Conservation (phyloP, 1,140 invertebrate genomes). For the Drosophila mayri region DNA sequence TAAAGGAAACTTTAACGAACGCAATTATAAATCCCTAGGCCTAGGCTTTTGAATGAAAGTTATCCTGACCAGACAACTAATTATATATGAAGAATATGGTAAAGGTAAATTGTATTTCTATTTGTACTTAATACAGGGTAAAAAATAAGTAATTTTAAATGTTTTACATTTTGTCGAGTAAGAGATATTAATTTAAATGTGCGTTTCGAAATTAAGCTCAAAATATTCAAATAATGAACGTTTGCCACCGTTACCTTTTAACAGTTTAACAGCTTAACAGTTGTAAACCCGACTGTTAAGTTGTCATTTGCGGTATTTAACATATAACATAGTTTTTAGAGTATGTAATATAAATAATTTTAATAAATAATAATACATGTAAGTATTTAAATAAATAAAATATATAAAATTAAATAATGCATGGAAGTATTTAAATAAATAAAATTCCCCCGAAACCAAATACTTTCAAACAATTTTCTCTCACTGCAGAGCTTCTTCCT, state of each 20-base stretch:
- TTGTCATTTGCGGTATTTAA: not conserved
- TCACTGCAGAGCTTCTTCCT: constrained; percentile 8
- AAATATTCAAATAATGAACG: not conserved
- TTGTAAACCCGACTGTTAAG: not conserved
- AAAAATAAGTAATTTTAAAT: too few relatives aligned
- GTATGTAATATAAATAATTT: not conserved
- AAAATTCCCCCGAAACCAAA: not conserved
- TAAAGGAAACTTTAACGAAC: not conserved
- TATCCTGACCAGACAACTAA: too few relatives aligned
- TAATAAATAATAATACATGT: not conserved
- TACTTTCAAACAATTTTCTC: not conserved
- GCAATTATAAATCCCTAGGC: too few relatives aligned
- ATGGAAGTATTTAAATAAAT: not conserved
- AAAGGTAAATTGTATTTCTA: not conserved
- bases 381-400: not conserved
- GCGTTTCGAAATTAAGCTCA: not conserved
- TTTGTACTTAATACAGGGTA: too few relatives aligned
- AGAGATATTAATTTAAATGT: not conserved
- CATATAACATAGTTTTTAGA: not conserved
- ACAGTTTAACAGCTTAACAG: not conserved
- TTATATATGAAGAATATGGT: too few relatives aligned
- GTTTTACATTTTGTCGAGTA: too few relatives aligned
- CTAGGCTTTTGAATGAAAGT: not conserved
- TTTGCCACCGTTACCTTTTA: not conserved
- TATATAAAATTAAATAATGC: too few relatives aligned